Conservation (phyloP, 2,888 invertebrate genomes). For the Leptogaster cylindrica region DNA sequence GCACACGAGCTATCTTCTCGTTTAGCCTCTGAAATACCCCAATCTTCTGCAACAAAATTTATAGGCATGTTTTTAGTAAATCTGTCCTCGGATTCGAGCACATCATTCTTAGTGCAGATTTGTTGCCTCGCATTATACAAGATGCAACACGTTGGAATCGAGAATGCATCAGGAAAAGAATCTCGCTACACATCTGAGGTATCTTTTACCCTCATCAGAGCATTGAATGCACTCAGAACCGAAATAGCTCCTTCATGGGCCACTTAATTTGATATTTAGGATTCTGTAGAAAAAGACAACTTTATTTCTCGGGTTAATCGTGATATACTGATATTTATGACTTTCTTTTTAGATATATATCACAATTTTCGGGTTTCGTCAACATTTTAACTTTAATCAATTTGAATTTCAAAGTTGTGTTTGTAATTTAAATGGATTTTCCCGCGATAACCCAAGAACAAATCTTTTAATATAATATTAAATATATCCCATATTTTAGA, state of each 20-base stretch:
- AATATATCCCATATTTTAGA: too few relatives aligned
- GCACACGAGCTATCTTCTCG: conserved; percentile 2
- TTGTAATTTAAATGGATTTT: too few relatives aligned
- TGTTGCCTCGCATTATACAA: background rate
- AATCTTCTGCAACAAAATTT: conserved; percentile 23
- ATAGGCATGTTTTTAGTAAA: conserved; percentile 35
- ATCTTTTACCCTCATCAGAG: conserved; percentile 26
- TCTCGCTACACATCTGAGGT: conserved; percentile 21
- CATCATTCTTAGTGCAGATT: conserved; percentile 18
- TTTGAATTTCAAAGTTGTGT: too few relatives aligned
- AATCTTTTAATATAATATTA: too few relatives aligned
- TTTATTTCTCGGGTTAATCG: too few relatives aligned
- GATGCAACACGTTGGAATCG: conserved; percentile 2
- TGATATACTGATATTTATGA: too few relatives aligned
- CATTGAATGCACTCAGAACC: conserved; percentile 8
- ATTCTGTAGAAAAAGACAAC: background rate
- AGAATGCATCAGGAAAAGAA: conserved; percentile 32
- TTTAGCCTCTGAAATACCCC: conserved; percentile 24
- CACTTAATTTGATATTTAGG: conserved; percentile 42
- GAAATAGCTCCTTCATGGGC: conserved; percentile 37
- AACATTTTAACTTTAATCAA: too few relatives aligned
- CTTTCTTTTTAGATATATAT: too few relatives aligned
- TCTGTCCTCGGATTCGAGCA: conserved; percentile 30
- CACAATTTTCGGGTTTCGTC: too few relatives aligned
- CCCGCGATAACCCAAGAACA: too few relatives aligned